Evolutionary conservation across 2,797 vertebrate genomes (phyloP).

Genomic region (Lithobates sylvaticus): DNA sequence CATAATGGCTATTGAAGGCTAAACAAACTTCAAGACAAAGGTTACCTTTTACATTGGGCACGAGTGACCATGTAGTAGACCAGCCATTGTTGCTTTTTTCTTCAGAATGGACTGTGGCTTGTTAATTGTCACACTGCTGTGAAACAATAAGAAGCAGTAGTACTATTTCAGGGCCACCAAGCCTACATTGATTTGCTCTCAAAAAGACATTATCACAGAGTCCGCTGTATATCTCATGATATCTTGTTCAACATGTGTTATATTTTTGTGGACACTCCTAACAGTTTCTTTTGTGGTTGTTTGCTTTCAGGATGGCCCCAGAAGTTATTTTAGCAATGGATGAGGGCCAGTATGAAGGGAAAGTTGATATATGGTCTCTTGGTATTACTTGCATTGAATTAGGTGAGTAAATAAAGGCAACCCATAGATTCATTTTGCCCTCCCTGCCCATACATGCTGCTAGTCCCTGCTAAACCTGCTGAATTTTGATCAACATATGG

Average conservation of each 20-base stretch:
- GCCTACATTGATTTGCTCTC: too few species aligned
- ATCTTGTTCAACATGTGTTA: background rate
- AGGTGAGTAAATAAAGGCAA: slow-evolving; percentile 76
- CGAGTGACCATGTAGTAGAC: background rate
- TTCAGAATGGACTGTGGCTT: too few species aligned
- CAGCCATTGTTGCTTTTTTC: background rate
- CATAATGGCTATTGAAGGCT: background rate
- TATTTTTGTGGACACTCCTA: background rate
- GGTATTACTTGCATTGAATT: slow-evolving; percentile 99
- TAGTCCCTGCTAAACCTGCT: too few species aligned
- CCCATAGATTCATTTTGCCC: too few species aligned
- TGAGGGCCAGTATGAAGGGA: slow-evolving; percentile 99
- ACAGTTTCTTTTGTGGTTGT: background rate
- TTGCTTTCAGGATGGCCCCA: slow-evolving; percentile 92
- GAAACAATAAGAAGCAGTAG: too few species aligned
- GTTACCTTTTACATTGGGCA: background rate
- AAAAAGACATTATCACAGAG: too few species aligned
- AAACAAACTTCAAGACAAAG: background rate
- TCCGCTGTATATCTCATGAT: too few species aligned
- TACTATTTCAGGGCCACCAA: too few species aligned
- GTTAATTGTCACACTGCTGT: too few species aligned
- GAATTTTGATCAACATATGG: too few species aligned
- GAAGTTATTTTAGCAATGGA: slow-evolving; percentile 99
- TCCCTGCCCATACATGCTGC: too few species aligned
- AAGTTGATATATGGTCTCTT: slow-evolving; percentile 99